These are phyloP conservation scores for Embiotoca jacksoni DNA, from an alignment of 2,113 vertebrate species.

Conservation along the genomic window DNA sequence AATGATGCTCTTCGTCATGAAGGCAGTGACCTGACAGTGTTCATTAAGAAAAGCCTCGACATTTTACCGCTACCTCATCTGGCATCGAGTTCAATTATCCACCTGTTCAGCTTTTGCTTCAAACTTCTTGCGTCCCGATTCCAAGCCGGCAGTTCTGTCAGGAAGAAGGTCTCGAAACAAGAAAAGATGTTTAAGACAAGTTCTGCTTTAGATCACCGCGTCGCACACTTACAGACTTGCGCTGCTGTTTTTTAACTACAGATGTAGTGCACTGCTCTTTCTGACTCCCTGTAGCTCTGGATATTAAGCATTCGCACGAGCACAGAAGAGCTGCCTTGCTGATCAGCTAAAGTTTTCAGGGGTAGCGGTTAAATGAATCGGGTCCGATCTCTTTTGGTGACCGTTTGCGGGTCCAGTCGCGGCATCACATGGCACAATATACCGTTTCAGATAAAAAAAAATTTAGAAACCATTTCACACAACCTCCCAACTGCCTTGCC, in stretches of 20 bases:
- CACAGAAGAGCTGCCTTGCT: neutral
- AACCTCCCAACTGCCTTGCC: too few relatives aligned
- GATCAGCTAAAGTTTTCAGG: neutral
- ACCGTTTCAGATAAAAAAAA: conserved; percentile 10
- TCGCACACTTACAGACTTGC: neutral
- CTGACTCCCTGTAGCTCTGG: neutral
- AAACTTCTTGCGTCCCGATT: neutral
- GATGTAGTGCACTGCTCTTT: neutral
- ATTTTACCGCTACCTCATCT: conserved; percentile 19
- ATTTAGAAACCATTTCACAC: neutral
- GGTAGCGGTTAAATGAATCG: neutral
- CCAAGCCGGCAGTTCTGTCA: neutral
- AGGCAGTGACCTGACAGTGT: conserved; percentile 20
- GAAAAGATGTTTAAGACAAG: too few relatives aligned
- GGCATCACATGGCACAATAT: neutral
- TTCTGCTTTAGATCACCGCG: neutral
- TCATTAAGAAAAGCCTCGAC: neutral
- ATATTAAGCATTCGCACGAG: neutral
- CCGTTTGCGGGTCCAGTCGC: neutral
- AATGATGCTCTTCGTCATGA: conserved; percentile 19
- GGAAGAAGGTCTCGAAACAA: neutral
- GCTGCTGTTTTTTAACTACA: neutral
- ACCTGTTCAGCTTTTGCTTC: neutral
- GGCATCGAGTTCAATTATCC: too few relatives aligned
- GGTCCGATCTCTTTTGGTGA: neutral